Percentiles rank a stretch among this genome's conserved stretches.
Evolutionary conservation across 2,888 invertebrate genomes (phyloP).

Genomic region (Agonopterix arenella): DNA sequence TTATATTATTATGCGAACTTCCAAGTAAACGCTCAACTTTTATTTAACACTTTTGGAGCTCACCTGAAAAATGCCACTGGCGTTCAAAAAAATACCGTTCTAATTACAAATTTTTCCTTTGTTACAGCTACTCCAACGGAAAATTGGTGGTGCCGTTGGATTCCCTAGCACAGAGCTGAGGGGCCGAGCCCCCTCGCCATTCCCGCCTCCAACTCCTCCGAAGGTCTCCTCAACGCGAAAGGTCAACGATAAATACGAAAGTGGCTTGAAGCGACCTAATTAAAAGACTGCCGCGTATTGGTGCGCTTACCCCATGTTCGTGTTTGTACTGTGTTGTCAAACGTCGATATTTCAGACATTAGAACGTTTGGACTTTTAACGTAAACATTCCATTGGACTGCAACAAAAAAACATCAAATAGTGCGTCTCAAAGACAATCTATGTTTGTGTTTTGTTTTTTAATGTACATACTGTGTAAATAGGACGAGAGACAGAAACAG

Average conservation of each 20-base stretch:
- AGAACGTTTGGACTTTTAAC: not conserved
- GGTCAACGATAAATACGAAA: slow-evolving; percentile 33
- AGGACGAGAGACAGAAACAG: slow-evolving; percentile 31
- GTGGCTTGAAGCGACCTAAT: slow-evolving; percentile 15
- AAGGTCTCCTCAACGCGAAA: slow-evolving; percentile 50
- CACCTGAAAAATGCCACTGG: slow-evolving; percentile 3
- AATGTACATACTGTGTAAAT: slow-evolving; percentile 43
- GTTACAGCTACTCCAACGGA: slow-evolving; percentile 76
- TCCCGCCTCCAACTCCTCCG: slow-evolving; percentile 60
- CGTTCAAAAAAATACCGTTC: slow-evolving; percentile 10
- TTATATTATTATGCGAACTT: not conserved
- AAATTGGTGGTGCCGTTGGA: slow-evolving; percentile 78
- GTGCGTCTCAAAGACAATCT: slow-evolving; percentile 59
- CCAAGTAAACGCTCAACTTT: not conserved
- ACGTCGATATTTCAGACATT: too few species aligned
- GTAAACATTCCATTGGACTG: slow-evolving; percentile 30
- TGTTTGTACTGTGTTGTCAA: not conserved
- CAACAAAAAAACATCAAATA: slow-evolving; percentile 22
- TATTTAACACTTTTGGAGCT: not conserved
- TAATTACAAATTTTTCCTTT: slow-evolving; percentile 36
- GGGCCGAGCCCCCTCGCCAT: slow-evolving; percentile 53
- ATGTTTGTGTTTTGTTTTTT: slow-evolving; percentile 24
- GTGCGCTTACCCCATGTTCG: slow-evolving; percentile 3
- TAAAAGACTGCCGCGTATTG: too few species aligned
- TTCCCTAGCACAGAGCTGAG: slow-evolving; percentile 75